Base-by-base conservation (phyloP, 2,888 invertebrate species). In the Cataglyphis altisquamis region DNA sequence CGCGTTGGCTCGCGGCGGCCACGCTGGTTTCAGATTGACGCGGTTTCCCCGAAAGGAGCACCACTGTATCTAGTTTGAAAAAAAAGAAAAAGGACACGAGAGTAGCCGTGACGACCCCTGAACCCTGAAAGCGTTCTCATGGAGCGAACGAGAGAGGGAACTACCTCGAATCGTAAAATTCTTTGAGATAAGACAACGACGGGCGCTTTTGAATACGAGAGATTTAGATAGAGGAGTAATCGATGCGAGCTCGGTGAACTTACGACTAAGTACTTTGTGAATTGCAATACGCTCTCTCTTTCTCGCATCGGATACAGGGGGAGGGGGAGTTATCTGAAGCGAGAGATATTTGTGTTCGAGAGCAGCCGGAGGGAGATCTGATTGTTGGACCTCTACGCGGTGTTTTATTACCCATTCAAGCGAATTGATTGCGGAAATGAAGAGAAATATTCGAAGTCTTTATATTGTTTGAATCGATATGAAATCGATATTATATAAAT, bases 41-140 rank as follows among this genome's bases (percentile, higher is more conserved):
- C 25, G 18, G 55, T 52, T 81, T 29, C 67, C 25, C 41, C 67
- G 52, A 4, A 25, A 10, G 48, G 75, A 89, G 89, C 87, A 89
- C 87, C 89, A 77, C 87, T 89, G 89, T 9, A 12, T 72, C 57
- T 39, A 29, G 48, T 78, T 83, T 32, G 80, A 82, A 82, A 89
- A 86, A 86, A 89, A n/a, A 41, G 21, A 48, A 52, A 18, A 52
- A 52, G 8, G n/a, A n/a, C n/a, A 57, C 55, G 67, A 78, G 39
- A 78, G 41, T 83, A 87, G 72, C 84, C 84, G 63, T 77, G 81
- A 82, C 87, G 88, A 88, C 81, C 86, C 66, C 57, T 87, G 90
- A 89, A 88, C 89, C 66, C 80, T n/a, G 39, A 62, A 67, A 63
- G 70, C 74, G 41, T 70, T 84, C 85, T 41, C 82, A 75, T 55